Evolutionary conservation across 1,140 invertebrate genomes (phyloP).

Genomic region (Pemphigus obesinymphae): DNA sequence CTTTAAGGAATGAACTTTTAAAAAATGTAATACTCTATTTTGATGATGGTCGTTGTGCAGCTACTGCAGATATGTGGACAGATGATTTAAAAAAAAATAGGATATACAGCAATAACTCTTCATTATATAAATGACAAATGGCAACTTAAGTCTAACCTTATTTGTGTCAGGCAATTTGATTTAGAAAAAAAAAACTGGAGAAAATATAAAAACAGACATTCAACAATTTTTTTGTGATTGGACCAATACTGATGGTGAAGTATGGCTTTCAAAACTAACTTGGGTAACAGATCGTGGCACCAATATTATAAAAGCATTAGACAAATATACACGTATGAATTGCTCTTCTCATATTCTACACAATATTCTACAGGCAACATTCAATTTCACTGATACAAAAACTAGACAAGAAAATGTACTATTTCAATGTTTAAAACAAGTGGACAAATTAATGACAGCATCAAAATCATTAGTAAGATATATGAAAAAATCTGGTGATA

Average conservation of each 20-base stretch:
- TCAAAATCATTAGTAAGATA: background rate
- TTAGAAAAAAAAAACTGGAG: background rate
- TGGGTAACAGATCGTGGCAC: background rate
- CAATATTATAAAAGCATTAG: background rate
- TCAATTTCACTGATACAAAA: background rate
- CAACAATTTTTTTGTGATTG: background rate
- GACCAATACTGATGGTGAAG: background rate
- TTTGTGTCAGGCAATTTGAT: background rate
- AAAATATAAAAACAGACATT: background rate
- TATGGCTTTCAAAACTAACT: background rate
- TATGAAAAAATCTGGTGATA: slow-evolving; percentile 7
- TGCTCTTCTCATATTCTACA: background rate
- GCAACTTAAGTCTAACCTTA: background rate
- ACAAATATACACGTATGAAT: background rate
- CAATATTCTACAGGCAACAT: background rate
- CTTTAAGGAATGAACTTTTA: too few relatives aligned
- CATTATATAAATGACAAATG: background rate
- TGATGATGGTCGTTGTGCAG: too few relatives aligned
- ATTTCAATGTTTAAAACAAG: too few relatives aligned
- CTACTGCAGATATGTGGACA: too few relatives aligned
- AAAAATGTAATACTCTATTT: too few relatives aligned
- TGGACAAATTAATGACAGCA: too few relatives aligned
- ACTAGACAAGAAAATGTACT: background rate
- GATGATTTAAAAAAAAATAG: background rate
- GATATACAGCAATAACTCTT: background rate